Conservation (phyloP, 2,113 vertebrate genomes). For the Oncorhynchus tshawytscha region DNA sequence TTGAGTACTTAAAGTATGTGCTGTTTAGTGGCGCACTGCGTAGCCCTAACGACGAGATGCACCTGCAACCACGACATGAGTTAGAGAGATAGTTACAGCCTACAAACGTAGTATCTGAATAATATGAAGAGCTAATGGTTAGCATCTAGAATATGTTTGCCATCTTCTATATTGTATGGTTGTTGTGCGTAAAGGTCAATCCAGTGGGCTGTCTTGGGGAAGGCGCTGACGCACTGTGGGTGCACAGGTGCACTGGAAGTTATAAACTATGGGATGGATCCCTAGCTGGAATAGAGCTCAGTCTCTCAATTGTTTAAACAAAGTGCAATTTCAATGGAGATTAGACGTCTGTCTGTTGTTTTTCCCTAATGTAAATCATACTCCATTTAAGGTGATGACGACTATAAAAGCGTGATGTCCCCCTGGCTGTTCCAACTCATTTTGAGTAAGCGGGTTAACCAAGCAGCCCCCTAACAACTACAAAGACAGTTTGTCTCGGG, state of each 20-base stretch:
- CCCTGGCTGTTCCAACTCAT: conserved; percentile 21
- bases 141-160: background rate
- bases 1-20: background rate
- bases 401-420: conserved; percentile 18
- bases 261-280: background rate
- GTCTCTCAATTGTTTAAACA: conserved; percentile 1
- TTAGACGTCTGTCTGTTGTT: conserved; percentile 39
- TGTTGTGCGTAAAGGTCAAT: conserved; percentile 34
- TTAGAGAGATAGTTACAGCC: background rate
- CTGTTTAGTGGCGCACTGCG: background rate
- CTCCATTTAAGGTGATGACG: conserved; percentile 32
- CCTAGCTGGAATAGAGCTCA: background rate
- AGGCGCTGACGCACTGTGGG: background rate
- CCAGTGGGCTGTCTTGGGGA: background rate
- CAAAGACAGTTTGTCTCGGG: conserved; percentile 33
- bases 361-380: conserved; percentile 45
- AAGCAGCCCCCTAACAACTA: conserved; percentile 34
- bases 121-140: background rate
- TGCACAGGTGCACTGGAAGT: background rate
- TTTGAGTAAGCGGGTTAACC: no score
- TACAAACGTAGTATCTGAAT: background rate
- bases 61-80: conserved; percentile 2
- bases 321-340: conserved; percentile 18
- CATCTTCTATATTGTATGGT: conserved; percentile 1
- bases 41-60: background rate